These are phyloP conservation scores for Mesorhabditis spiculigera DNA, from an alignment of 2,888 invertebrate species.

Conservation along the genomic window DNA sequence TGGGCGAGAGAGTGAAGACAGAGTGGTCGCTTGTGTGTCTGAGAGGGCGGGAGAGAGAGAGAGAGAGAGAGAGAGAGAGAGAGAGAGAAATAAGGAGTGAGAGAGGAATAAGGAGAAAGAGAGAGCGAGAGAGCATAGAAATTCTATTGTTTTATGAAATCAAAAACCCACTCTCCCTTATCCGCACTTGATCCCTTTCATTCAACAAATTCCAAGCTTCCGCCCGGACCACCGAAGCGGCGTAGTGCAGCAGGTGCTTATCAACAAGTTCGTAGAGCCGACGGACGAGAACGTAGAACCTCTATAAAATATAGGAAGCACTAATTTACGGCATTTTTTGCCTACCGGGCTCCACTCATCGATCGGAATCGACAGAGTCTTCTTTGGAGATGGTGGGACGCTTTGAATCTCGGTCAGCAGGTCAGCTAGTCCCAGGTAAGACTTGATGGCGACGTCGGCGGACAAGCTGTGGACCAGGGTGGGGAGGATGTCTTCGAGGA, in stretches of 20 bases:
- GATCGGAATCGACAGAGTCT: constrained; percentile 23
- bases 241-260: constrained; percentile 72
- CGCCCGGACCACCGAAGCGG: constrained; percentile 60
- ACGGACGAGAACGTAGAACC: constrained; percentile 41
- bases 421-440: constrained; percentile 64
- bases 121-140: not conserved
- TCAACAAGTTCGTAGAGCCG: constrained; percentile 66
- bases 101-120: too few relatives aligned
- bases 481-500: constrained; percentile 76
- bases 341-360: constrained; percentile 47
- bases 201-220: constrained; percentile 55
- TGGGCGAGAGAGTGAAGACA: too few relatives aligned
- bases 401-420: constrained; percentile 18
- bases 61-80: too few relatives aligned
- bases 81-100: too few relatives aligned
- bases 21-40: too few relatives aligned
- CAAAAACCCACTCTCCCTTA: constrained; percentile 54
- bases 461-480: constrained; percentile 76
- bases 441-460: constrained; percentile 78
- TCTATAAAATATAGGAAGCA: constrained; percentile 27
- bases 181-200: constrained; percentile 54
- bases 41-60: too few relatives aligned
- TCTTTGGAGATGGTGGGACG: constrained; percentile 21
- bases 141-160: not conserved
- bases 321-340: not conserved